phyloP scores from a whole-genome alignment of 2,888 invertebrate species.

The Heliconius sara region DNA sequence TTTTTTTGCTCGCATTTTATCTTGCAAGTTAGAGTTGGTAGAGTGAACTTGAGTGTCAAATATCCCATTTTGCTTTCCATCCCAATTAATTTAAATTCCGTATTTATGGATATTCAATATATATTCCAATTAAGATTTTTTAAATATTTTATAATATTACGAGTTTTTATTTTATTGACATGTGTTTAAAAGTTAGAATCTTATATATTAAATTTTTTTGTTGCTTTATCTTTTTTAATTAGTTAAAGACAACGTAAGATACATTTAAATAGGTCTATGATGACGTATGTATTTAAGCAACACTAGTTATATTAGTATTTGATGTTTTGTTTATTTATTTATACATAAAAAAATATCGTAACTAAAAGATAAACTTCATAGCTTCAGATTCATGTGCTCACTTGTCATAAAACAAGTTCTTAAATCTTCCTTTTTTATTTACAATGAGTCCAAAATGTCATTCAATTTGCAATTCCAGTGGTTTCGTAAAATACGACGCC shows the following conservation, averaged over 20 bases:
- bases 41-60: too few relatives aligned
- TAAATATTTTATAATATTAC: not conserved
- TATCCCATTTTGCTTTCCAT: too few relatives aligned
- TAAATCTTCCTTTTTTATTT: not conserved
- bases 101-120: not conserved
- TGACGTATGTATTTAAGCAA: too few relatives aligned
- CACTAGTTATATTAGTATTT: not conserved
- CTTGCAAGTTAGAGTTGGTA: too few relatives aligned
- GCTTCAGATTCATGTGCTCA: not conserved
- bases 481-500: not conserved
- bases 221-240: too few relatives aligned
- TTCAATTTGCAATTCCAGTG: constrained; percentile 1
- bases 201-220: not conserved
- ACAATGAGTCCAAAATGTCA: not conserved
- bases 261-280: too few relatives aligned
- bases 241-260: too few relatives aligned
- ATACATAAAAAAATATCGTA: too few relatives aligned
- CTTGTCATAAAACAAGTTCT: not conserved
- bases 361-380: too few relatives aligned
- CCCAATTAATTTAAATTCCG: not conserved
- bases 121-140: not conserved
- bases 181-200: not conserved
- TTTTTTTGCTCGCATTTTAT: too few relatives aligned
- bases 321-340: not conserved
- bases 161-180: not conserved